phyloP scores from a whole-genome alignment of 1,140 invertebrate genomes.

The Drosophila albomicans region DNA sequence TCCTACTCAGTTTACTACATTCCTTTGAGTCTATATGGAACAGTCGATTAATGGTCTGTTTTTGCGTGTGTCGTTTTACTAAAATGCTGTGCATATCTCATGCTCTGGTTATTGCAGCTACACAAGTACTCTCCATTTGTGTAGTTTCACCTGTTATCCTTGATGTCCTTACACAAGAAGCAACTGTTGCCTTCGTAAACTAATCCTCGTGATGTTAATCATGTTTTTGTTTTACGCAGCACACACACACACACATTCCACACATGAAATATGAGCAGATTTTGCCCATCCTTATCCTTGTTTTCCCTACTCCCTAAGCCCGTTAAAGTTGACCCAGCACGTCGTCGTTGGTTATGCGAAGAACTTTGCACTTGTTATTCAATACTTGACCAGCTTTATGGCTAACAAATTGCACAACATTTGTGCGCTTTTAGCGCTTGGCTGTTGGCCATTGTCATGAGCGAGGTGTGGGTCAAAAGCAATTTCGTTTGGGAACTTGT shows the following conservation, averaged over 20 bases:
- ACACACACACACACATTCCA: not conserved
- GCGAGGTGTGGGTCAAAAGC: slow-evolving; percentile 26
- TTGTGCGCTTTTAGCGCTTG: slow-evolving; percentile 50
- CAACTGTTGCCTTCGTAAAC: slow-evolving; percentile 2
- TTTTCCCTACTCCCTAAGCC: not conserved
- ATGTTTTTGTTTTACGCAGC: slow-evolving; percentile 28
- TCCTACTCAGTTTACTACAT: too few species aligned
- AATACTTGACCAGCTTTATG: slow-evolving; percentile 54
- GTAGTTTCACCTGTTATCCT: slow-evolving; percentile 8
- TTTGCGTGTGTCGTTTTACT: slow-evolving; percentile 1
- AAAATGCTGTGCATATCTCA: not conserved
- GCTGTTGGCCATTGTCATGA: slow-evolving; percentile 22
- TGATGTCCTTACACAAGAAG: not conserved
- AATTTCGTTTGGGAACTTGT: slow-evolving; percentile 61
- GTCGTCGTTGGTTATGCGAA: not conserved
- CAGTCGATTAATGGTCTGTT: slow-evolving; percentile 12
- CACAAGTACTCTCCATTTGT: not conserved
- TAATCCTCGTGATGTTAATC: slow-evolving; percentile 17
- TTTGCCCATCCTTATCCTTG: not conserved
- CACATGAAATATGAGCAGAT: slow-evolving; percentile 14
- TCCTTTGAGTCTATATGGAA: not conserved
- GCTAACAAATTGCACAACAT: slow-evolving; percentile 70
- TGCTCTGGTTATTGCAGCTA: not conserved
- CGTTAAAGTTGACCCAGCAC: not conserved
- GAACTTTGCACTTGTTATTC: slow-evolving; percentile 47